Conservation (phyloP, 2,797 vertebrate species). For the Microchirus variegatus region DNA sequence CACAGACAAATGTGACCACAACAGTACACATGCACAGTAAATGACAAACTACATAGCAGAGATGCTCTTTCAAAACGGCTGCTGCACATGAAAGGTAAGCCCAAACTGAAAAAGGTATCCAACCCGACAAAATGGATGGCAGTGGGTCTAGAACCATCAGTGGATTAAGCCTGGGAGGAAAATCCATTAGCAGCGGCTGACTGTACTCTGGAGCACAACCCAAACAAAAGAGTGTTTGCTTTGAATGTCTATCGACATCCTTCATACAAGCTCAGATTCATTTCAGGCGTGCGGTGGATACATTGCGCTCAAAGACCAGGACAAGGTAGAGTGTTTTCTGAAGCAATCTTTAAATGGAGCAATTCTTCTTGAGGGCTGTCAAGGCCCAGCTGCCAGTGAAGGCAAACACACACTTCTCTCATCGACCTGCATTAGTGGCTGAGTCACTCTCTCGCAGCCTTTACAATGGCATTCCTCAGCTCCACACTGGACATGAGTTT, state of each 20-base stretch:
- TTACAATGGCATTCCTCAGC: constrained; percentile 69
- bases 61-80: constrained; percentile 32
- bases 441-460: constrained; percentile 69
- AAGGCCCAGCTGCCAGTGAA: constrained; percentile 72
- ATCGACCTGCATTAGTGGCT: constrained; percentile 77
- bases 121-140: constrained; percentile 72
- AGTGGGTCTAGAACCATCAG: constrained; percentile 76
- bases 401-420: constrained; percentile 76
- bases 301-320: constrained; percentile 77
- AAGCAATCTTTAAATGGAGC: constrained; percentile 84
- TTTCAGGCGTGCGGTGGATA: constrained; percentile 76
- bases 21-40: constrained; percentile 1
- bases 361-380: constrained; percentile 82
- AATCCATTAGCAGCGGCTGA: constrained; percentile 80
- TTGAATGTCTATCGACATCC: constrained; percentile 82
- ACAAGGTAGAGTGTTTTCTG: constrained; percentile 83
- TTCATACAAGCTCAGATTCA: constrained; percentile 81
- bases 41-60: constrained; percentile 30
- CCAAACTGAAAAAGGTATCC: constrained; percentile 65
- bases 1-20: constrained; percentile 22
- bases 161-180: constrained; percentile 82
- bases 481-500: constrained; percentile 44
- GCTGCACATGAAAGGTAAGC: constrained; percentile 32
- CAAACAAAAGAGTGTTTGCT: constrained; percentile 82
- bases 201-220: constrained; percentile 78